Base-by-base conservation (phyloP, 2,113 vertebrate genomes). In the Neolamprologus cancellatus region DNA sequence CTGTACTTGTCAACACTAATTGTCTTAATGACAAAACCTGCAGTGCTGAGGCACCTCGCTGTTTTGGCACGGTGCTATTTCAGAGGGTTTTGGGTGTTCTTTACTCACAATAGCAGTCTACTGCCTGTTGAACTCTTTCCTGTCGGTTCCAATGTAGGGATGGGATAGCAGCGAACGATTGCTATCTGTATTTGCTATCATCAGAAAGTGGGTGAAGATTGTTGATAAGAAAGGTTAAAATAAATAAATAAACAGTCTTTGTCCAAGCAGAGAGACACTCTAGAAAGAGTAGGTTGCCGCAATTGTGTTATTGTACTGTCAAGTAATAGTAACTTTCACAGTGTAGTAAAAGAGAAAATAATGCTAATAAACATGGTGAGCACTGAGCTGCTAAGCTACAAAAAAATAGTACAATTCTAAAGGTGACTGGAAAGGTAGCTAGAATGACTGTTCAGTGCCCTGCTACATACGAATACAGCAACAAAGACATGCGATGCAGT, bases 1-100 rank as follows among this genome's bases (percentile, higher is more conserved):
- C 76, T 90, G 85, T 76, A 88, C 91, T 84, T 87, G 89, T 88
- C 84, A 83, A 92, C 87, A 89, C 81, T 95, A 95, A 95, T 95
- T 93, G 92, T 89, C 78, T 86, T 95, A 94, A 96, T 93, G 93
- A 94, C 78, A 91, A 92, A 94, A 93, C 81, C 89, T 50, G 90
- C 85, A 82, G 88, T 44, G 79, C 84, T 39, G 88, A 92, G 84
- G 86, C 84, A 61, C 74, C 88, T 90, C 32, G 5, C 64, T 50
- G 79, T 81, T 79, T 64, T 41, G 9, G 23, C 54, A 15, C 18
- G 6, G 57, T 25, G 82, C 80, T 83, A 84, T 76, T 76, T 84
- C 3, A 11, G 30, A 17, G 71, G 50, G n/a, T 15, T 28, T 10
- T 3, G 11, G 69, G 6, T 50, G 13, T 88, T 44, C 84, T 57